Conservation (phyloP, 2,888 invertebrate species). For the Tenthredo distinguenda region DNA sequence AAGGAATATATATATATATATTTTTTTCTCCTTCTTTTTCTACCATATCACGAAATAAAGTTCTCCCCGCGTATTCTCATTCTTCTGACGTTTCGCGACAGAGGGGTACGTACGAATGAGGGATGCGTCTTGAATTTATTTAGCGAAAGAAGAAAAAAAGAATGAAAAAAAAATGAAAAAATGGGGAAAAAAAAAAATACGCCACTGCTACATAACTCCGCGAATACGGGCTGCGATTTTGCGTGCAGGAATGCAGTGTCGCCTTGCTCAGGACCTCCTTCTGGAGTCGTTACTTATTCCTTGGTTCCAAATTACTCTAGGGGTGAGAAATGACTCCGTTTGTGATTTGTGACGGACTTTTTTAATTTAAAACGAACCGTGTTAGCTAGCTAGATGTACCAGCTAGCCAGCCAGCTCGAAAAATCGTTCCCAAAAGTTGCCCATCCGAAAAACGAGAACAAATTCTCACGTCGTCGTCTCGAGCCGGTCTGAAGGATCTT, state of each 20-base stretch:
- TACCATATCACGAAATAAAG: not conserved
- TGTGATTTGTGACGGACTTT: slow-evolving; percentile 33
- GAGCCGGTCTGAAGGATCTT: not conserved
- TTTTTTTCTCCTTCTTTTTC: not conserved
- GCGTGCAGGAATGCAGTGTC: slow-evolving; percentile 42
- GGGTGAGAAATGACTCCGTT: not conserved
- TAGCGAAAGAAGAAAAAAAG: not conserved
- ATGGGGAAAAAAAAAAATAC: not conserved
- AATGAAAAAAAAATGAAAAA: not conserved
- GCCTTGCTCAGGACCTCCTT: not conserved
- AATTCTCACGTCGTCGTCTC: not conserved
- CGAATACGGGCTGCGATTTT: slow-evolving; percentile 18
- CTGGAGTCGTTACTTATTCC: slow-evolving; percentile 31
- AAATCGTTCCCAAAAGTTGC: not conserved
- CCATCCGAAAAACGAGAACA: slow-evolving; percentile 16
- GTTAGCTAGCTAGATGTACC: not conserved
- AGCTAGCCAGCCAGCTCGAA: not conserved
- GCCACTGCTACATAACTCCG: not conserved
- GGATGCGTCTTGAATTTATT: not conserved
- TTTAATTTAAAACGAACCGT: slow-evolving; percentile 32
- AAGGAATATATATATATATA: no score
- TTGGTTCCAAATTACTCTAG: slow-evolving; percentile 10
- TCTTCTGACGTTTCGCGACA: not conserved
- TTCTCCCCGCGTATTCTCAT: not conserved
- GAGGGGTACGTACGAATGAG: not conserved